Percentiles rank a stretch among this genome's conserved stretches.
Conservation (phyloP, 2,797 vertebrate genomes). For the Aphelocoma californica region DNA sequence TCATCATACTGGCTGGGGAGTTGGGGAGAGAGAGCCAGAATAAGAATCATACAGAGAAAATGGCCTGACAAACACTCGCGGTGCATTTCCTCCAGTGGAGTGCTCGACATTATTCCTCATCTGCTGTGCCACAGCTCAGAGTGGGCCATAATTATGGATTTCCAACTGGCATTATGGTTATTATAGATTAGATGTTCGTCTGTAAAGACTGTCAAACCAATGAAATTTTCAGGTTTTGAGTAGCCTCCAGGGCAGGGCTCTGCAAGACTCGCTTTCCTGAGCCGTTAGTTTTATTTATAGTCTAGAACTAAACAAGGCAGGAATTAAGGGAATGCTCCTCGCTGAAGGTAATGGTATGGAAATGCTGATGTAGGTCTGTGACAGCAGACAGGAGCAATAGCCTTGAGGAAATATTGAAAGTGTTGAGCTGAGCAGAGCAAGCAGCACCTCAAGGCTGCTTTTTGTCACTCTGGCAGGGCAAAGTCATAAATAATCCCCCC, state of each 20-base stretch:
- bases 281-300: constrained; percentile 61
- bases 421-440: constrained; percentile 18
- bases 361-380: constrained; percentile 38
- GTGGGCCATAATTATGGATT: constrained; percentile 65
- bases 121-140: constrained; percentile 39
- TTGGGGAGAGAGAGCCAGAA: constrained; percentile 18
- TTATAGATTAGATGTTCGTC: constrained; percentile 28
- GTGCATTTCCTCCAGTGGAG: constrained; percentile 1
- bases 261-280: constrained; percentile 14
- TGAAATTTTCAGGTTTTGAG: constrained; percentile 31
- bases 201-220: constrained; percentile 44
- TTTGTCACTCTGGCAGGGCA: constrained; percentile 48
- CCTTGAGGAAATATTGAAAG: constrained; percentile 15
- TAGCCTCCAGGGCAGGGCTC: constrained; percentile 25
- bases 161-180: constrained; percentile 66
- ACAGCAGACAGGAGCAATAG: constrained; percentile 34
- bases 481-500: constrained; percentile 5
- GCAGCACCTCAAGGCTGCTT: constrained; percentile 34
- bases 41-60: constrained; percentile 41
- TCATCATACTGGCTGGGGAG: constrained; percentile 35
- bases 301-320: constrained; percentile 56
- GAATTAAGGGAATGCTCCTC: constrained; percentile 58
- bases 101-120: neutral
- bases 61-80: constrained; percentile 27
- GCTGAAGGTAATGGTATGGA: constrained; percentile 41